Evolutionary conservation across 2,113 vertebrate species (phyloP).

Genomic region (Antechinus stuartii): DNA sequence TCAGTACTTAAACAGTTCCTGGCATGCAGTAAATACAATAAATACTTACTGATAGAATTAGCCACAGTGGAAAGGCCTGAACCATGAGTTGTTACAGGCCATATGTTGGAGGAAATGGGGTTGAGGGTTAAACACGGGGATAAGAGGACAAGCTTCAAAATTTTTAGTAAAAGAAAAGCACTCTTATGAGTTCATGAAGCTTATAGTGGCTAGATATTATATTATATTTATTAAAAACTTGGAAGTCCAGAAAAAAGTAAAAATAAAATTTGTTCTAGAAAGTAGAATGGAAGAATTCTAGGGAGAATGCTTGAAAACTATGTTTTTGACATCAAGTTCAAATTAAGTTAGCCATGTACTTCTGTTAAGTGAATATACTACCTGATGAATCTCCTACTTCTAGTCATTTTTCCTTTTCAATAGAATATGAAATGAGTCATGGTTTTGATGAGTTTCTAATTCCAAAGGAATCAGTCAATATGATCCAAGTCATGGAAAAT

Average conservation of each 20-base stretch:
- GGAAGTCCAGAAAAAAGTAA: neutral
- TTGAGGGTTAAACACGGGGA: neutral
- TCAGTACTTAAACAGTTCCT: neutral
- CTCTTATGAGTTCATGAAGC: neutral
- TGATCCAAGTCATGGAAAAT: constrained; percentile 32
- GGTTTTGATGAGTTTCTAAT: constrained; percentile 48
- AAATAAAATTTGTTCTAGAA: neutral
- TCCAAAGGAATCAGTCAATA: constrained; percentile 24
- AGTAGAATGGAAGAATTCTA: neutral
- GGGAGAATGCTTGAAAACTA: neutral
- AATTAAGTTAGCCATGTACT: neutral
- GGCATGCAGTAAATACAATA: neutral
- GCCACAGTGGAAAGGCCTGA: neutral
- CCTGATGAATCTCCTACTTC: neutral
- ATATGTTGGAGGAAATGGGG: neutral
- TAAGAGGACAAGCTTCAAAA: neutral
- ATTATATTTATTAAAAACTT: neutral
- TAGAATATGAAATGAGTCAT: constrained; percentile 40
- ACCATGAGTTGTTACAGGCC: neutral
- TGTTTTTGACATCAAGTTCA: neutral
- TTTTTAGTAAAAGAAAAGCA: neutral
- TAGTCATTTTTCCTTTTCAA: constrained; percentile 6
- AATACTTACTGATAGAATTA: neutral
- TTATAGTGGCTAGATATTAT: neutral
- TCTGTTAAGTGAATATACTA: neutral